A percentile compares a stretch with the other conserved stretches of the same genome.
phyloP scores from a whole-genome alignment of 1,140 invertebrate genomes.

The Zaprionus tsacasi region DNA sequence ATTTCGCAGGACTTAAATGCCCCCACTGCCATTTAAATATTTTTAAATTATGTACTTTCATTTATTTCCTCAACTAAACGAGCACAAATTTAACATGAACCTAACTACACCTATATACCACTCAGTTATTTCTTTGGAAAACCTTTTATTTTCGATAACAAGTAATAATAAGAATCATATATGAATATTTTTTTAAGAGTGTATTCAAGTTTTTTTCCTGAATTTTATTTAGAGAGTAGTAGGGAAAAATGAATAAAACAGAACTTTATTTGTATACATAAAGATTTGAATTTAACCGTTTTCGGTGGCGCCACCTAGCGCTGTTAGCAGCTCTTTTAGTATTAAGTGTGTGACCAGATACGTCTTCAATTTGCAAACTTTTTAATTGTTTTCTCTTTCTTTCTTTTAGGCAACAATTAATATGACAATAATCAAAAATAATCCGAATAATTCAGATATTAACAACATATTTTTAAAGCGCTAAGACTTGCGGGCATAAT shows the following conservation, averaged over 20 bases:
- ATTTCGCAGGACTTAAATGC: constrained; percentile 12
- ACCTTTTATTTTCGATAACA: no score
- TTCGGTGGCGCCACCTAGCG: constrained; percentile 37
- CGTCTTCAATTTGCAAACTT: no score
- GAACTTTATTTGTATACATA: not conserved
- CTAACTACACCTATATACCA: not conserved
- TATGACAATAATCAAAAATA: not conserved
- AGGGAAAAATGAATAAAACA: no score
- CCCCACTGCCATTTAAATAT: not conserved
- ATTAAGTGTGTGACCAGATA: constrained; percentile 26
- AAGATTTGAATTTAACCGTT: constrained; percentile 34
- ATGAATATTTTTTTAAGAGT: no score
- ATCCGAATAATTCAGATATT: not conserved
- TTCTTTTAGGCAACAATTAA: not conserved
- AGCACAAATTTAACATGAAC: not conserved
- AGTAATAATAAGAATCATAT: no score
- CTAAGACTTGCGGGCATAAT: not conserved
- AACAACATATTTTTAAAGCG: not conserved
- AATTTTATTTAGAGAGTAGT: no score
- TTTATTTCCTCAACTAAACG: not conserved
- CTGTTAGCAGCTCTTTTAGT: not conserved
- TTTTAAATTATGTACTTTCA: constrained; percentile 8
- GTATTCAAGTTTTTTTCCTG: no score
- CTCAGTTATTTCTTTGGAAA: not conserved
- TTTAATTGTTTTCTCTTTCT: not conserved